A percentile compares a stretch with the other conserved stretches of the same genome.
Conservation (phyloP, 2,888 invertebrate species). For the Eupithecia subfuscata region DNA sequence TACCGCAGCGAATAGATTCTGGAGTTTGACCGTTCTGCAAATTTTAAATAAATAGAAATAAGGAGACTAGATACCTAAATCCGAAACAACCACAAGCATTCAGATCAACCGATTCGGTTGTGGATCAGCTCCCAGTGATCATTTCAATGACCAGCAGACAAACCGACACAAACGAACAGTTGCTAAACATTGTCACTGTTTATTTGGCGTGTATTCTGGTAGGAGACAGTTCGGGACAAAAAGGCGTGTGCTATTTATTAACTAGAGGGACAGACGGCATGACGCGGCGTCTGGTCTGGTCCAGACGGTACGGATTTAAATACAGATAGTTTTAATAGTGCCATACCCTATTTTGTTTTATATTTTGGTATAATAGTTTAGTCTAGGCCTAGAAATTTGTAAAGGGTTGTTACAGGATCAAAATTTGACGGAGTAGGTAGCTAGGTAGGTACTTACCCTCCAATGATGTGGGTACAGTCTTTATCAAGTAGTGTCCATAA, state of each 20-base stretch:
- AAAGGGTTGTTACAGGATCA: background rate
- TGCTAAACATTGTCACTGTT: constrained; percentile 19
- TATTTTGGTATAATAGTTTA: background rate
- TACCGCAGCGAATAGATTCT: background rate
- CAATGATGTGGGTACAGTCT: background rate
- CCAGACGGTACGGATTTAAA: constrained; percentile 27
- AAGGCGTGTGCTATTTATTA: constrained; percentile 30
- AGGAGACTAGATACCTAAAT: background rate
- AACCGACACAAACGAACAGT: background rate
- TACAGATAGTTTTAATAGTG: constrained; percentile 20
- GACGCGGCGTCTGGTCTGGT: constrained; percentile 14
- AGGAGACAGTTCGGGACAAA: constrained; percentile 24
- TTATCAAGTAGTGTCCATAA: no score
- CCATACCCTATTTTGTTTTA: background rate
- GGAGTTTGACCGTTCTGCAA: background rate
- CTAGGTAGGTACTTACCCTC: background rate
- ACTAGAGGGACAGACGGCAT: constrained; percentile 29
- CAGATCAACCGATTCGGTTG: background rate
- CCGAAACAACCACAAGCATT: background rate
- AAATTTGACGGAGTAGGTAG: background rate
- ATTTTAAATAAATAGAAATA: background rate
- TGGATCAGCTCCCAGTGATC: background rate
- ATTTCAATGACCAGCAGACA: background rate
- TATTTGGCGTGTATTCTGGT: constrained; percentile 25
- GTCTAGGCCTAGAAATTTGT: background rate